phyloP scores from a whole-genome alignment of 2,113 vertebrate species.

The Todiramphus saurophagus region DNA sequence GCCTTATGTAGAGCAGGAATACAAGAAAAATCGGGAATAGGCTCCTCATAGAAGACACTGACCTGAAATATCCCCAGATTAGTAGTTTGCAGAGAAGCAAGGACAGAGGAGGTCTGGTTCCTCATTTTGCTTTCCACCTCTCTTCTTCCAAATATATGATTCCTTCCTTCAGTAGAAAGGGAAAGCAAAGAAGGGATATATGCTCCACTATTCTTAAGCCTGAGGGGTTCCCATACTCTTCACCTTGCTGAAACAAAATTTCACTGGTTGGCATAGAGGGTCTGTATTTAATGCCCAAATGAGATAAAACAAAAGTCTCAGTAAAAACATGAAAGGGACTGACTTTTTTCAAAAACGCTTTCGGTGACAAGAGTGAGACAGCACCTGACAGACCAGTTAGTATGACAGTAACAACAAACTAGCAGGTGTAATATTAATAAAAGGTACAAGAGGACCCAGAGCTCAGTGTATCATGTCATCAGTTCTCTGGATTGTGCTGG shows the following conservation, averaged over 20 bases:
- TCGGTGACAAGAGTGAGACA: neutral
- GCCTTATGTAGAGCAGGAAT: neutral
- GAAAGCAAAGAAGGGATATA: neutral
- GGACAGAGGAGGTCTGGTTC: neutral
- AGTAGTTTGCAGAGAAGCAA: neutral
- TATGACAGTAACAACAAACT: neutral
- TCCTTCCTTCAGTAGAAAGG: neutral
- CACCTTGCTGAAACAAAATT: neutral
- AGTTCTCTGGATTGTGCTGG: neutral
- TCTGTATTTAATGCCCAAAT: neutral
- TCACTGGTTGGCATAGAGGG: fast-evolving
- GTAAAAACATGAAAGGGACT: neutral
- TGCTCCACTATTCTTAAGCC: neutral
- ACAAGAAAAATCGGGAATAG: neutral
- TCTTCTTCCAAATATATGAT: neutral
- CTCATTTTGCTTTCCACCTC: neutral
- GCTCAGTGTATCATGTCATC: neutral
- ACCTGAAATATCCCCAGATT: neutral
- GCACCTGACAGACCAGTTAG: neutral
- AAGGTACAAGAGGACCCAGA: neutral
- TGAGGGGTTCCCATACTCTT: neutral
- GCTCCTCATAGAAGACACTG: neutral
- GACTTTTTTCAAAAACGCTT: neutral
- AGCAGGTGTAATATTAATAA: neutral
- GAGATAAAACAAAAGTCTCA: neutral